Base-by-base conservation (phyloP, 2,797 vertebrate genomes). In the Thunnus albacares region DNA sequence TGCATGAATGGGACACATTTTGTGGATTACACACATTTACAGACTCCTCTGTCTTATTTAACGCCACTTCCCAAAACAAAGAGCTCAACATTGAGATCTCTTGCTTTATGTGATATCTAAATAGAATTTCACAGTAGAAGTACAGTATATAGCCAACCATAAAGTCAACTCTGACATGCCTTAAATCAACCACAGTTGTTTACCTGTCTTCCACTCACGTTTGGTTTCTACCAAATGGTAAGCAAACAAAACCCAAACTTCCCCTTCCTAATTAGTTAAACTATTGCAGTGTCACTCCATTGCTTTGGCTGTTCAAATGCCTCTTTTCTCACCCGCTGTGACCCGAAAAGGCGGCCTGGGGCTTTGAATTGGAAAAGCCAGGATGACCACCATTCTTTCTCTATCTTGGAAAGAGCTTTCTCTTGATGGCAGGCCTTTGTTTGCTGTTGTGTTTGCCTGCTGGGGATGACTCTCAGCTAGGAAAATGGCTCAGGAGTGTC, bases 401-500 rank as follows among this genome's bases (percentile, higher is more conserved):
- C 68, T 69, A 7, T 70, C 59, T 69, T 77, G 60, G 60, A 55
- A 38, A 58, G 61, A 78, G 81, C 81, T 87, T 83, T 88, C 89
- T 79, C 84, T 85, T 92, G 85, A 93, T 88, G 86, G 88, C 28
- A 0, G 77, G 41, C 87, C 77, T 89, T 95, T 95, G 93, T 95
- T 90, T 93, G 78, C 24, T 86, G 90, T 91, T 90, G 86, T 90
- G 84, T 91, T 93, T 92, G 91, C 81, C 83, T 89, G 87, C 78
- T 86, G 80, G 81, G 83, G 90, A 92, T 83, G 86, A 88, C 85
- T 77, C 70, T 82, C 65, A 45, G 79, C 71, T 77, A 87, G 77
- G 82, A 87, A 90, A 88, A 89, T 83, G 75, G 62, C 85, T 83
- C 82, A 71, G 85, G 83, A 92, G 93, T 93, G 94, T 94, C 90